These are phyloP conservation scores for Silurus aristotelis DNA, from an alignment of 2,797 vertebrate genomes.

Conservation along the genomic window DNA sequence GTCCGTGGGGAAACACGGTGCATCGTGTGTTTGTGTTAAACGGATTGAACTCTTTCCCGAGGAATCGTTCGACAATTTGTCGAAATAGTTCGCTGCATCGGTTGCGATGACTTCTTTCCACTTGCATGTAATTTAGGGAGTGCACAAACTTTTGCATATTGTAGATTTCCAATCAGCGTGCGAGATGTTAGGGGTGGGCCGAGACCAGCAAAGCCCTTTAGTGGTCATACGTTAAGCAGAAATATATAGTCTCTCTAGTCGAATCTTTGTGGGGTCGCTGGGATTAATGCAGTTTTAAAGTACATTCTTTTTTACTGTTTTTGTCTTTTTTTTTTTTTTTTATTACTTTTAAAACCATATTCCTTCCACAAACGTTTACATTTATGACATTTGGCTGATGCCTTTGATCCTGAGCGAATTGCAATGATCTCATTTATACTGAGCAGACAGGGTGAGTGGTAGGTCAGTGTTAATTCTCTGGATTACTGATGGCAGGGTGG, in stretches of 20 bases:
- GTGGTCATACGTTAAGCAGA: neutral
- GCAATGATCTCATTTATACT: too few species aligned
- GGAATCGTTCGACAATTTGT: too few species aligned
- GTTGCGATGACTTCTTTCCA: neutral
- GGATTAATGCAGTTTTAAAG: neutral
- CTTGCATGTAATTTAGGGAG: neutral
- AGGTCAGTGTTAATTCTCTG: too few species aligned
- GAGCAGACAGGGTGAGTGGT: too few species aligned
- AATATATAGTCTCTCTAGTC: neutral
- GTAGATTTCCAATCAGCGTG: neutral
- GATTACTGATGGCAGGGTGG: too few species aligned
- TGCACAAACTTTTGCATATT: neutral
- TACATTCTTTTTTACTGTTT: neutral
- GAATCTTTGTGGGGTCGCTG: neutral
- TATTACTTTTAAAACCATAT: neutral
- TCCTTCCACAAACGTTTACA: neutral
- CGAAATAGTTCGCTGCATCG: neutral
- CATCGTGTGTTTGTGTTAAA: too few species aligned
- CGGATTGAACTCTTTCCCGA: too few species aligned
- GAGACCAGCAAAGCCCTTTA: neutral
- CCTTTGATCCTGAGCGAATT: too few species aligned
- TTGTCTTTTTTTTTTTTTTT: neutral
- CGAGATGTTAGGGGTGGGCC: neutral
- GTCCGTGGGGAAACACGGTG: too few species aligned
- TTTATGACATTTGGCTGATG: too few species aligned